phyloP scores from a whole-genome alignment of 2,797 vertebrate genomes.

The Tolypeutes matacus region DNA sequence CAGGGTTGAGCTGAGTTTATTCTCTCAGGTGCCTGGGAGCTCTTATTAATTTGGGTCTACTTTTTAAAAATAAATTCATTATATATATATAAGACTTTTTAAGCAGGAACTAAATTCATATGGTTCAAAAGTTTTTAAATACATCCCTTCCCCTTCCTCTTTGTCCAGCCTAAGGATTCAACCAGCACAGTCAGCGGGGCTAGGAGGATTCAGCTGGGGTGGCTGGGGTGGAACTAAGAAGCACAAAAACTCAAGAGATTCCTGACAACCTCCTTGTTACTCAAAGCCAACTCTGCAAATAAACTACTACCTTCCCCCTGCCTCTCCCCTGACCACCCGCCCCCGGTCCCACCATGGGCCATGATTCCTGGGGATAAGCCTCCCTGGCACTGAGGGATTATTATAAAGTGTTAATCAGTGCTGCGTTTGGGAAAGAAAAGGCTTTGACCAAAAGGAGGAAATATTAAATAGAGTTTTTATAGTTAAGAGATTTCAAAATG shows the following conservation, averaged over 20 bases:
- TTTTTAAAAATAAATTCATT: background rate
- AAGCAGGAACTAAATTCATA: slow-evolving; percentile 1
- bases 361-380: too few relatives aligned
- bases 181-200: background rate
- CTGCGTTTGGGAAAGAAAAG: too few relatives aligned
- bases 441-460: too few relatives aligned
- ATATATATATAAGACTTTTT: slow-evolving; percentile 19
- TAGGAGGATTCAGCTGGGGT: background rate
- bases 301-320: too few relatives aligned
- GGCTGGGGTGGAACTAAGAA: background rate
- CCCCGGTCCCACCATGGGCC: too few relatives aligned
- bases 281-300: too few relatives aligned
- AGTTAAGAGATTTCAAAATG: too few relatives aligned
- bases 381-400: too few relatives aligned
- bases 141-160: background rate
- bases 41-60: background rate
- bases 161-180: background rate
- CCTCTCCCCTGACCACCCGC: too few relatives aligned
- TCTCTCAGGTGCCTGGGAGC: background rate
- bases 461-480: too few relatives aligned
- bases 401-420: too few relatives aligned
- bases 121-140: slow-evolving; percentile 29
- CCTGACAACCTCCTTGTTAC: too few relatives aligned
- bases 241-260: background rate
- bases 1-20: background rate